Evolutionary conservation across 2,888 invertebrate genomes (phyloP), one percentile per base, ranked within the genome.

Genomic region (Macrophya alboannulata): DNA sequence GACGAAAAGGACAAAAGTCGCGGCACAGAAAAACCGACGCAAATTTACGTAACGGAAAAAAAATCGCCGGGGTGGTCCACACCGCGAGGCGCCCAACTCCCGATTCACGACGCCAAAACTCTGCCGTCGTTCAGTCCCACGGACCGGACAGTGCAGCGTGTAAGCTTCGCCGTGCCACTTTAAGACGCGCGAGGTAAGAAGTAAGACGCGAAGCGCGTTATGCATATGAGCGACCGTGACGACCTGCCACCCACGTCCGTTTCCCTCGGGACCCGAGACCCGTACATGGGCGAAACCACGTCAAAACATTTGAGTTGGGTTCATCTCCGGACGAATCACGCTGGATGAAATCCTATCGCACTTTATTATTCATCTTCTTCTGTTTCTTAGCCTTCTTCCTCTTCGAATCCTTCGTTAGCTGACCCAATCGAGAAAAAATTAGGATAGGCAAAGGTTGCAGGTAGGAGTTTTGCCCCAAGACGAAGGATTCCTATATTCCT

Each of bases 241-340:
- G 86, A 85, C 85, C 83, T 74, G 84, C 77, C 81, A 74, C 83
- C 85, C 84, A 84, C 84, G 85, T 74, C 68, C 74, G 84, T 48
- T 59, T 74, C 84, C 74, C 86, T 40, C 85, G 31, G 59, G 40
- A 51, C 81, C 40, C 62, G 8, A 59, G 40, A 81, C 21, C 59
- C 84, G 48, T 76, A 48, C 86, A 79, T 77, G 79, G 84, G 79
- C 85, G 76, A 84, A 83, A 86, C 86, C 85, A 88, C 88, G 90
- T 90, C 90, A 90, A 89, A 89, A 90, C 87, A 88, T 90, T 90
- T 90, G 90, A 90, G 87, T 89, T 90, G 90, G 90, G 90, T 90
- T 87, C 86, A 86, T 81, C 85, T 87, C 86, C 84, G 40, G 25
- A 83, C 83, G 83, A 81, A 77, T 77, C 55, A 17, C 25, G 51